phyloP scores from a whole-genome alignment of 2,888 invertebrate species.

The Arctia plantaginis region DNA sequence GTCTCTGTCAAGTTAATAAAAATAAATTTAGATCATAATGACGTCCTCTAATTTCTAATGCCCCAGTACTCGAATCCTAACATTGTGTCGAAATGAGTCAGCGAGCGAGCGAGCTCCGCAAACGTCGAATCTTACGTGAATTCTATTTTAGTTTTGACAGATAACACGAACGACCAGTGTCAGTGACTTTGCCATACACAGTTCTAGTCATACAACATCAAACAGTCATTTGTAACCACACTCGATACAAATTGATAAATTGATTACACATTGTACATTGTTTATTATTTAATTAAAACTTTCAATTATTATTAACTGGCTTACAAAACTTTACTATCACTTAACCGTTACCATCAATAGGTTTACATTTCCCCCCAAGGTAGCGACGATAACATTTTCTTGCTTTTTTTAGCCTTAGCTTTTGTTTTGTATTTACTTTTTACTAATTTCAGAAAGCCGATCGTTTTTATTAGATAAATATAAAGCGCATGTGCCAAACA shows the following conservation, averaged over 20 bases:
- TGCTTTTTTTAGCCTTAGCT: neutral
- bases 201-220: conserved; percentile 23
- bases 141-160: conserved; percentile 60
- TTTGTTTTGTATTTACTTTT: neutral
- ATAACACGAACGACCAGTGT: conserved; percentile 52
- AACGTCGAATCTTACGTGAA: conserved; percentile 56
- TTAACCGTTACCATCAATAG: neutral
- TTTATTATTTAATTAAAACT: neutral
- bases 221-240: conserved; percentile 29
- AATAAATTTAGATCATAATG: neutral
- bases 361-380: neutral
- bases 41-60: conserved; percentile 19
- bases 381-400: neutral
- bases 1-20: too few relatives aligned
- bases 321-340: neutral
- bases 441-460: neutral
- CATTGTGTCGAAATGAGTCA: conserved; percentile 54
- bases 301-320: too few relatives aligned
- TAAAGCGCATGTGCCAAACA: too few relatives aligned
- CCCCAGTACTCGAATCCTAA: conserved; percentile 28
- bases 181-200: conserved; percentile 53
- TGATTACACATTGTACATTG: conserved; percentile 28
- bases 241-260: conserved; percentile 33
- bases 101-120: conserved; percentile 47
- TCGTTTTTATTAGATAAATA: too few relatives aligned